These are phyloP conservation scores for Euwallacea similis DNA, from an alignment of 1,140 invertebrate genomes.

Conservation along the genomic window DNA sequence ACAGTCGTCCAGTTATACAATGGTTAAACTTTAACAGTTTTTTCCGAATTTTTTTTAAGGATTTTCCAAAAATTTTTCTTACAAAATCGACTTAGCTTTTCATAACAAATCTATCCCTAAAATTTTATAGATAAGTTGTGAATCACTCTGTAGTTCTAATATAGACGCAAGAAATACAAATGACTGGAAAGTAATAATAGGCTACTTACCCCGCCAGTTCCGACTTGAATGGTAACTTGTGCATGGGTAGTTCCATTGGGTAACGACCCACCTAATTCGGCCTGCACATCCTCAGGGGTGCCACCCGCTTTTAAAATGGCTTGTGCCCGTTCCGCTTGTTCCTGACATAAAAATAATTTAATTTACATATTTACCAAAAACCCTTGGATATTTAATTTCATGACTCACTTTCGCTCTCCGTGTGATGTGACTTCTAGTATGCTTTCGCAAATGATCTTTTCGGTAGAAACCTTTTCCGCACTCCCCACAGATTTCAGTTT, in stretches of 20 bases:
- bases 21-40: too few species aligned
- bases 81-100: too few species aligned
- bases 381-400: background rate
- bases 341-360: constrained; percentile 14
- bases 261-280: constrained; percentile 11
- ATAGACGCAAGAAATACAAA: background rate
- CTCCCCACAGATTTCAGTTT: constrained; percentile 68
- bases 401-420: constrained; percentile 65
- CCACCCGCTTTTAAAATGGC: constrained; percentile 35
- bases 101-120: too few species aligned
- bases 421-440: constrained; percentile 72
- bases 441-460: constrained; percentile 80
- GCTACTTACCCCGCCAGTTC: constrained; percentile 51
- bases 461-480: constrained; percentile 80
- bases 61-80: too few species aligned
- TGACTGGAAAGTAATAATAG: background rate
- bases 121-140: background rate
- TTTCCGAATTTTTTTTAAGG: too few species aligned
- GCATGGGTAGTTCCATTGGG: constrained; percentile 45
- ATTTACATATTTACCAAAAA: background rate
- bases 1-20: too few species aligned
- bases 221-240: constrained; percentile 62
- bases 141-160: background rate
- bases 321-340: constrained; percentile 40
- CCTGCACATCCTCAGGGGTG: constrained; percentile 26